These are phyloP conservation scores for Erynnis tages DNA, from an alignment of 2,888 invertebrate genomes.

Conservation along the genomic window DNA sequence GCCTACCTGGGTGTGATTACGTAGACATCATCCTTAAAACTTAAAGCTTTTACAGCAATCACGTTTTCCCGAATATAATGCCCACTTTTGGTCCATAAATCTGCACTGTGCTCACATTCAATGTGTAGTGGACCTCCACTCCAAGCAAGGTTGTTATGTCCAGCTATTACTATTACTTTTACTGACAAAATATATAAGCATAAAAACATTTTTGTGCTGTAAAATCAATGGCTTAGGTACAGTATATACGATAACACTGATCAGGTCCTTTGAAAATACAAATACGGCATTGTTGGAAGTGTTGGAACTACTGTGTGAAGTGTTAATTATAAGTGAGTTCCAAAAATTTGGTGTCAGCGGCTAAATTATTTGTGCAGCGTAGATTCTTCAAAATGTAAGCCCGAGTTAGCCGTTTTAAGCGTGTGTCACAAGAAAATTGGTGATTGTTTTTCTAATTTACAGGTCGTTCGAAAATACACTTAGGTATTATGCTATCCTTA, in stretches of 20 bases:
- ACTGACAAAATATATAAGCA: not conserved
- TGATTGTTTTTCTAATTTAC: no score
- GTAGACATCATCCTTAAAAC: conserved; percentile 78
- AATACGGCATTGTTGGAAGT: not conserved
- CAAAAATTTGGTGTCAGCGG: conserved; percentile 18
- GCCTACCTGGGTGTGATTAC: conserved; percentile 80
- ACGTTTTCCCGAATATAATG: conserved; percentile 81
- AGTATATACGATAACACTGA: not conserved
- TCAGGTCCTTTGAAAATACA: not conserved
- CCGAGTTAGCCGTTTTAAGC: no score
- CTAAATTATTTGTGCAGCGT: not conserved
- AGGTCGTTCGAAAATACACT: no score
- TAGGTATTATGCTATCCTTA: no score
- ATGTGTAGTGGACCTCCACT: conserved; percentile 65
- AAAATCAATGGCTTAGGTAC: not conserved
- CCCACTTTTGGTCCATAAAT: conserved; percentile 74
- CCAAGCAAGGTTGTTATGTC: conserved; percentile 62
- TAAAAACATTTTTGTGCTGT: not conserved
- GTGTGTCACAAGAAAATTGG: no score
- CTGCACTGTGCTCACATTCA: conserved; percentile 70
- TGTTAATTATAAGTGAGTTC: not conserved
- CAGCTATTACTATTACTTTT: not conserved
- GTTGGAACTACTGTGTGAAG: not conserved
- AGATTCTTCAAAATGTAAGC: no score
- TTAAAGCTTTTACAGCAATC: conserved; percentile 81